These are phyloP conservation scores for Triplophysa tibetana DNA, from an alignment of 2,113 vertebrate genomes.

Conservation along the genomic window DNA sequence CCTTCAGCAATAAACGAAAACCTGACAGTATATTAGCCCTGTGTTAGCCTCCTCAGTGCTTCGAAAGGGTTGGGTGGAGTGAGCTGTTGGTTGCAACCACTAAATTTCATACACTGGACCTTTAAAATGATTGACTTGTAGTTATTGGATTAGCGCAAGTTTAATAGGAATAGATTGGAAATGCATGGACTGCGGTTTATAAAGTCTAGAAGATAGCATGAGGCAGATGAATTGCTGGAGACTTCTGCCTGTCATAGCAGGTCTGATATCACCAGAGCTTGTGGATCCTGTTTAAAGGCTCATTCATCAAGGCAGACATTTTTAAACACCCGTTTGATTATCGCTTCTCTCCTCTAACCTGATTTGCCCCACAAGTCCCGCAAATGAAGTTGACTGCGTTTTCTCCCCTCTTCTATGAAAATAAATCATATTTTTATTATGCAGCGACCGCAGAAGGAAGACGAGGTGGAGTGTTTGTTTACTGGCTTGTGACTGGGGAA, in stretches of 20 bases:
- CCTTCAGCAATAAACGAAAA: too few species aligned
- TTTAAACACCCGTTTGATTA: conserved; percentile 50
- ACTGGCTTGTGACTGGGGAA: conserved; percentile 30
- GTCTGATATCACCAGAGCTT: conserved; percentile 43
- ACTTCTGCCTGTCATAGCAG: conserved; percentile 16
- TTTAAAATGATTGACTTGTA: too few species aligned
- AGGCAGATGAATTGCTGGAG: conserved; percentile 21
- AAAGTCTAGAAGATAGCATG: conserved; percentile 24
- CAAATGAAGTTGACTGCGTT: conserved; percentile 49
- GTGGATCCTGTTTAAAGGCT: conserved; percentile 50
- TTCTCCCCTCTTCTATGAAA: conserved; percentile 22
- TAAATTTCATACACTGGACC: too few species aligned
- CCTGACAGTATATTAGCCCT: too few species aligned
- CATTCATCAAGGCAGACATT: conserved; percentile 48
- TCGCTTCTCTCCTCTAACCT: conserved; percentile 40
- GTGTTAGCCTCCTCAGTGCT: too few species aligned
- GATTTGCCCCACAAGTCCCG: conserved; percentile 49
- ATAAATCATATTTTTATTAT: conserved; percentile 48
- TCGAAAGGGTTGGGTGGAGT: too few species aligned
- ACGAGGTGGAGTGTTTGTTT: conserved; percentile 25
- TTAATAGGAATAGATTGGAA: too few species aligned
- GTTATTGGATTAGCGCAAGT: background rate
- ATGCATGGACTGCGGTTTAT: background rate
- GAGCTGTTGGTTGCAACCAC: too few species aligned
- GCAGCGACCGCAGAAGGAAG: conserved; percentile 12